Base-by-base conservation (phyloP, 2,888 invertebrate species). In the Hyppa rectilinea region DNA sequence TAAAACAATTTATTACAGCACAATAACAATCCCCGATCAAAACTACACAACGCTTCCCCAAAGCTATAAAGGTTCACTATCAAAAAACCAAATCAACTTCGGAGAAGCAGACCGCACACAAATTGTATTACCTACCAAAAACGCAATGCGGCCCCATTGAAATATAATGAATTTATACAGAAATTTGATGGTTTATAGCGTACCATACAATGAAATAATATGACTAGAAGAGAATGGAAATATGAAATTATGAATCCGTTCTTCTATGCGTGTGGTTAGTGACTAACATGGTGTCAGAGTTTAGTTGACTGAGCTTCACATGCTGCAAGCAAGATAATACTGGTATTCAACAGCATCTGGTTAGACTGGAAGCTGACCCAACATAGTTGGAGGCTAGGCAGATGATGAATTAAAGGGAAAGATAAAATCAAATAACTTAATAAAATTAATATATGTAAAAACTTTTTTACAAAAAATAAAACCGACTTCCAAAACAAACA, bases 101-200 rank as follows among this genome's bases (percentile, higher is more conserved):
- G 62, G 40, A 74, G 68, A 78, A 75, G 65, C 71, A 75, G 87
- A 89, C 92, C 92, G 84, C 91, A 90, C 80, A 80, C 75, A 84
- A 92, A 93, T 91, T 85, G 84, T 89, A 89, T 93, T 90, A 91
- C 87, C 83, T 90, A 91, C 87, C 83, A 88, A 87, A 87, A 88
- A 87, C 86, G 82, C 85, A 88, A 83, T 82, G 85, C 87, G 79
- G 83, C 82, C 88, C 87, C 83, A 86, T 86, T 86, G 83, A 87
- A 88, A 91, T 91, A 89, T 92, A 91, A 92, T 91, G 89, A 91
- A 89, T 88, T 92, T 91, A 90, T 91, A 89, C 85, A 87, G 87
- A 87, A 89, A 88, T 90, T 86, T 87, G 86, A 85, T 87, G 87
- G 87, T 87, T 86, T 85, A 83, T 81, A 82, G 75, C 70, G 73